Evolutionary conservation across 2,797 vertebrate genomes (phyloP), one percentile per base, ranked within the genome.

Genomic region (Pristis pectinata): DNA sequence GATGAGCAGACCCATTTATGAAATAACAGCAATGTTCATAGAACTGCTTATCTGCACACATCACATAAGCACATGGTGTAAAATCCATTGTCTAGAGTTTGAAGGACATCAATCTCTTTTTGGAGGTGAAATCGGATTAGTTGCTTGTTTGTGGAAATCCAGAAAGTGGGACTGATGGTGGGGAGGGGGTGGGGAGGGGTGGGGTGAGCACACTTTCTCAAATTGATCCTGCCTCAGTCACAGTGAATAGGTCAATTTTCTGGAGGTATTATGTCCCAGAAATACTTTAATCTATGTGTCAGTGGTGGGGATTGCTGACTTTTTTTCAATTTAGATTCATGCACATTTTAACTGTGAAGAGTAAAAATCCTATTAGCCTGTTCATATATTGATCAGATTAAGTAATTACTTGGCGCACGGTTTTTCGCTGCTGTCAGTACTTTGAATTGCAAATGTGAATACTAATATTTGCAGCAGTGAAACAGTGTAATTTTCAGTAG

Each of bases 351-450:
- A 72, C 64, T 93, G 22, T 72, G 70, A 93, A 44, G 67, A 72
- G 64, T 49, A 93, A 72, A 93, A 93, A 72, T 93, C 67, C 24
- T 93, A 72, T 93, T 70, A 72, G n/a, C 56, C 64, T 93, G 3
- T 93, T 30, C 91, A 72, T 93, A n/a, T 93, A 93, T 93, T 93
- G 91, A 72, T 93, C 24, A 93, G 70, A 76, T 93, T 93, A 74
- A 74, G 87, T 87, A 91, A 74, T 93, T 93, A 74, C 70, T 93
- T 44, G 70, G 44, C 70, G 49, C 41, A 49, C 64, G 74, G 67
- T n/a, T 93, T 93, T 93, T 44, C 49, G 22, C 44, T 72, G 92
- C 24, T 53, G 41, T 93, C 70, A 93, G 67, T 74, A 74, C 10
- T 74, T 93, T 93, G 67, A 93, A 72, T 49, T 72, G 67, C 22